These are phyloP conservation scores for Enteromius argenteus DNA, from an alignment of 2,797 vertebrate genomes.

Conservation along the genomic window DNA sequence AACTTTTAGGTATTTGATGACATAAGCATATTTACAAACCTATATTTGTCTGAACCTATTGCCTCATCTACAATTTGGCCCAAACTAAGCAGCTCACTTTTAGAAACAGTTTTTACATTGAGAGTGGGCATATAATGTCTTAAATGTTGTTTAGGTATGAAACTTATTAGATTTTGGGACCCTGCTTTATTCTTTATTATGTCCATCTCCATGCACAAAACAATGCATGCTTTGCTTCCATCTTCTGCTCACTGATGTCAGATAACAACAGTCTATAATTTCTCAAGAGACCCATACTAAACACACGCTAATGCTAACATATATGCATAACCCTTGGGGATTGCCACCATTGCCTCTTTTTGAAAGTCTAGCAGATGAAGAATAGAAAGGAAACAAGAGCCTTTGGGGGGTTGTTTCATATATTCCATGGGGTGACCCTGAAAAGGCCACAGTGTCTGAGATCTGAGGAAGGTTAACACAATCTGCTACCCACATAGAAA, in stretches of 20 bases:
- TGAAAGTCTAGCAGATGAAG: constrained; percentile 29
- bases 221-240: not conserved
- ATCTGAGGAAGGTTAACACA: constrained; percentile 14
- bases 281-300: constrained; percentile 44
- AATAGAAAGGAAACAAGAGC: constrained; percentile 10
- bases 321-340: constrained; percentile 40
- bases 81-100: not conserved
- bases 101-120: not conserved
- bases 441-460: not conserved
- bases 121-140: too few relatives aligned
- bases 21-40: not conserved
- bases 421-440: constrained; percentile 6
- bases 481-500: not conserved
- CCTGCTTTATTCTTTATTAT: not conserved
- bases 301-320: constrained; percentile 25
- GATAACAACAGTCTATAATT: constrained; percentile 33
- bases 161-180: not conserved
- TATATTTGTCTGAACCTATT: not conserved
- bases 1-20: not conserved
- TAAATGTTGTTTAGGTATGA: not conserved
- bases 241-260: constrained; percentile 38
- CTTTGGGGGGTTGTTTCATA: constrained; percentile 13
- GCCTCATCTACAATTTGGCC: too few relatives aligned
- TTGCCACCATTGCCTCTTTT: not conserved
- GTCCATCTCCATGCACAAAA: not conserved